A percentile compares a stretch with the other conserved stretches of the same genome.
phyloP scores from a whole-genome alignment of 2,888 invertebrate genomes.

The Ennomos erosarius region DNA sequence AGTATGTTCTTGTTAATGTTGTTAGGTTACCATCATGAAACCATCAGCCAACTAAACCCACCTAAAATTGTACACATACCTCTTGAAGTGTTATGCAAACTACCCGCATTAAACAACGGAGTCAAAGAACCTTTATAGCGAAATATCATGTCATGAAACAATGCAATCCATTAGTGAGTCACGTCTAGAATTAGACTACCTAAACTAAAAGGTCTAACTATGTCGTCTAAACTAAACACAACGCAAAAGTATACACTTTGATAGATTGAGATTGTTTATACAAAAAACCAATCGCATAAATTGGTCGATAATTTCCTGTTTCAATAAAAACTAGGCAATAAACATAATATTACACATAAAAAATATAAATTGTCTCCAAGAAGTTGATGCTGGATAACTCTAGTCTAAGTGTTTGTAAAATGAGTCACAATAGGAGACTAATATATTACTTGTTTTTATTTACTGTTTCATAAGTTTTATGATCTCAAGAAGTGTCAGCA shows the following conservation, averaged over 20 bases:
- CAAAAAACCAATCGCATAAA: too few species aligned
- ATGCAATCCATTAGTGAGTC: slow-evolving; percentile 24
- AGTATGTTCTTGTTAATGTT: too few species aligned
- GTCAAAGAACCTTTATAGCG: slow-evolving; percentile 14
- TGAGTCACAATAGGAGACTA: slow-evolving; percentile 7
- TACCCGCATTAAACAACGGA: background rate
- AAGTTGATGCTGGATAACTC: background rate
- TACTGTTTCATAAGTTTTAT: slow-evolving; percentile 10
- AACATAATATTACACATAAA: too few species aligned
- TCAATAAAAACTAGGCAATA: too few species aligned
- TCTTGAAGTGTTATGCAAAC: background rate
- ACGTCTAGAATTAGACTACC: slow-evolving; percentile 11
- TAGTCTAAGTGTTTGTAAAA: background rate
- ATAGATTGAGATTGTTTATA: too few species aligned
- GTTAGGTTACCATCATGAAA: too few species aligned
- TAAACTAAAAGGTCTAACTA: slow-evolving; percentile 1
- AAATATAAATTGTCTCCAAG: too few species aligned
- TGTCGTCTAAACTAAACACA: too few species aligned
- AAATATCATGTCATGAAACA: slow-evolving; percentile 25
- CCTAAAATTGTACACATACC: too few species aligned
- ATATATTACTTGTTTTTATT: background rate
- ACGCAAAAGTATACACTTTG: too few species aligned
- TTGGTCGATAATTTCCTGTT: too few species aligned
- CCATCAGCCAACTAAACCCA: too few species aligned
- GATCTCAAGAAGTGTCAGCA: slow-evolving; percentile 12